Base-by-base conservation (phyloP, 2,888 invertebrate genomes). In the Vesta saturnalis region DNA sequence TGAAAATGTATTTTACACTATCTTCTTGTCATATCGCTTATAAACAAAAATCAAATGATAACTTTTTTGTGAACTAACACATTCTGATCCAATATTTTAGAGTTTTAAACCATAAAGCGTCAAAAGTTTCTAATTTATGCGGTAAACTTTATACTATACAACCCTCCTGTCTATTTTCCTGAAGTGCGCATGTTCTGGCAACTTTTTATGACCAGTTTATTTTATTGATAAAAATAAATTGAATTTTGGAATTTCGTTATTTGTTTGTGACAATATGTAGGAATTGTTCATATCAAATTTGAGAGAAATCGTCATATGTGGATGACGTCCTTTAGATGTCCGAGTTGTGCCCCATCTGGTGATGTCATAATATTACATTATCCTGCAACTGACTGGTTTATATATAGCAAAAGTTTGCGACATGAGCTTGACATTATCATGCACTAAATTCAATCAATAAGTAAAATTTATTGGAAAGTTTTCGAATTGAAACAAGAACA, bases 251-350 rank as follows among this genome's bases (percentile, higher is more conserved):
- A 54, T 30, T 67, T 69, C 71, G 72, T 71, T 71, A 56, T 67
- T 69, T 72, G 72, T 72, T 72, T 72, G 70, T 72, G 72, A 73
- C 73, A 73, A 72, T 70, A 72, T 73, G 74, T 73, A 75, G 75
- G 75, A 74, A 74, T 73, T 63, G 74, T 73, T 76, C 77, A 77
- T 77, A 77, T 78, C 77, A 74, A 77, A 78, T 78, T 78, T 77
- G 78, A 77, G 75, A 77, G 64, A 60, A 78, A 79, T 79, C 78
- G 78, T 77, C 80, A 80, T 77, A 74, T 80, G 80, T 77, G 77
- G 66, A 73, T 79, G 80, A 80, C 79, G 75, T 77, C 74, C 77
- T 70, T 72, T 76, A 75, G 73, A 76, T 74, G 76, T 75, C 73
- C 76, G 73, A 72, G 47, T 71, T 52, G 64, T 70, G 68, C 73